Evolutionary conservation across 2,797 vertebrate species (phyloP).

Genomic region (Micropoecilia bifurca): DNA sequence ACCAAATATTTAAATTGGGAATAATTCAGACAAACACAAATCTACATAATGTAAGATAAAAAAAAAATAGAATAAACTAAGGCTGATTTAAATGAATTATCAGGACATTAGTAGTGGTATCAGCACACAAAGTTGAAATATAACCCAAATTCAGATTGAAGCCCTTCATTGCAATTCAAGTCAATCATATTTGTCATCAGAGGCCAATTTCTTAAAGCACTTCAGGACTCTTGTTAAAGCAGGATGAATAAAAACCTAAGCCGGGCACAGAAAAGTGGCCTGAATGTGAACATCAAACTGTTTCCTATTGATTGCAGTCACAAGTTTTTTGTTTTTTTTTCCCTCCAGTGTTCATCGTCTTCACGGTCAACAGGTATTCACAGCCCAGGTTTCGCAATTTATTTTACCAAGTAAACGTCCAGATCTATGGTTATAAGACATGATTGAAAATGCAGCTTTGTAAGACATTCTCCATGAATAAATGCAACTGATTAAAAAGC

Average conservation of each 20-base stretch:
- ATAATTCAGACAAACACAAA: conserved; percentile 82
- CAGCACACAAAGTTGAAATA: conserved; percentile 65
- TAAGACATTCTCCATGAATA: conserved; percentile 17
- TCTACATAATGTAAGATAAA: conserved; percentile 50
- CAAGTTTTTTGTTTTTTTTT: conserved; percentile 18
- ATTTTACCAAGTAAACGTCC: conserved; percentile 36
- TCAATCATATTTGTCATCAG: conserved; percentile 2
- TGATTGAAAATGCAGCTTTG: conserved; percentile 36
- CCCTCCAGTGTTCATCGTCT: conserved; percentile 38
- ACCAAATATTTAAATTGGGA: conserved; percentile 79
- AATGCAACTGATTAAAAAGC: conserved; percentile 14
- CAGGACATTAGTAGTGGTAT: conserved; percentile 65
- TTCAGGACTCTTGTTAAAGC: conserved; percentile 22
- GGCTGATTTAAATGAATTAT: conserved; percentile 63
- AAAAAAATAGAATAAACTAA: conserved; percentile 27
- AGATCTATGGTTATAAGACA: conserved; percentile 13
- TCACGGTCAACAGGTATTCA: conserved; percentile 34
- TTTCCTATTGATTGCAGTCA: conserved; percentile 26
- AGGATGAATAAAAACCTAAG: conserved; percentile 16
- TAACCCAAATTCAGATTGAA: conserved; percentile 13
- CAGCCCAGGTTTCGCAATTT: conserved; percentile 21
- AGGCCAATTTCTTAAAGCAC: neutral
- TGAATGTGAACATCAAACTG: conserved; percentile 40
- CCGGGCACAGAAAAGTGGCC: conserved; percentile 17
- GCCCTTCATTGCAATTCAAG: conserved; percentile 15